These are phyloP conservation scores for Didymodactylos carnosus DNA, from an alignment of 2,888 invertebrate species.

Conservation along the genomic window DNA sequence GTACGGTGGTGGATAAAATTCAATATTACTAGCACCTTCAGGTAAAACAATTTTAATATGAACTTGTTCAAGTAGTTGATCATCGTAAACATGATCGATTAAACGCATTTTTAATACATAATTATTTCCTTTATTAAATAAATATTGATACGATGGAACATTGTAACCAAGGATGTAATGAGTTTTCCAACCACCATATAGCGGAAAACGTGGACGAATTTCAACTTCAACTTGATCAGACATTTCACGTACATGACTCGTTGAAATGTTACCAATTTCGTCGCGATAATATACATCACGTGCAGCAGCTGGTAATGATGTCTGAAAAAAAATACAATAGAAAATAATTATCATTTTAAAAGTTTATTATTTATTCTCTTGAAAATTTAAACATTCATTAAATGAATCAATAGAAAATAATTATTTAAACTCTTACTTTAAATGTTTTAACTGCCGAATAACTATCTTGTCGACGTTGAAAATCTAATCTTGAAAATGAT, in stretches of 20 bases:
- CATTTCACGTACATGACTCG: slow-evolving; percentile 66
- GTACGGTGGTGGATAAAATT: slow-evolving; percentile 56
- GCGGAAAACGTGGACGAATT: slow-evolving; percentile 79
- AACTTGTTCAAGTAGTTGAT: slow-evolving; percentile 77
- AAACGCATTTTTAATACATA: slow-evolving; percentile 73
- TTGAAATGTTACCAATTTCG: slow-evolving; percentile 92
- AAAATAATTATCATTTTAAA: background rate
- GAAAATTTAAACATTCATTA: background rate
- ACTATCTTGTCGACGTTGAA: slow-evolving; percentile 56
- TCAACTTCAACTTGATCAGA: slow-evolving; percentile 85
- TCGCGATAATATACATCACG: slow-evolving; percentile 89
- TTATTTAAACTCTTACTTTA: background rate
- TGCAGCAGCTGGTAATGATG: slow-evolving; percentile 55
- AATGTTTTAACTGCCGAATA: slow-evolving; percentile 10
- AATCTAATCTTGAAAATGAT: slow-evolving; percentile 87
- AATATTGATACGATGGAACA: slow-evolving; percentile 60
- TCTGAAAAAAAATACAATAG: slow-evolving; percentile 29
- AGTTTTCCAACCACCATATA: slow-evolving; percentile 97
- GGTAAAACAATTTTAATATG: slow-evolving; percentile 73
- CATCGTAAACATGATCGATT: slow-evolving; percentile 88
- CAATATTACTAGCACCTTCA: slow-evolving; percentile 64
- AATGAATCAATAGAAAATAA: background rate
- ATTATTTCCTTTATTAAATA: slow-evolving; percentile 52
- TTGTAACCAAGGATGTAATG: slow-evolving; percentile 64
- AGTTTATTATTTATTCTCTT: too few relatives aligned